These are phyloP conservation scores for Todus mexicanus DNA, from an alignment of 2,797 vertebrate species.

Conservation along the genomic window DNA sequence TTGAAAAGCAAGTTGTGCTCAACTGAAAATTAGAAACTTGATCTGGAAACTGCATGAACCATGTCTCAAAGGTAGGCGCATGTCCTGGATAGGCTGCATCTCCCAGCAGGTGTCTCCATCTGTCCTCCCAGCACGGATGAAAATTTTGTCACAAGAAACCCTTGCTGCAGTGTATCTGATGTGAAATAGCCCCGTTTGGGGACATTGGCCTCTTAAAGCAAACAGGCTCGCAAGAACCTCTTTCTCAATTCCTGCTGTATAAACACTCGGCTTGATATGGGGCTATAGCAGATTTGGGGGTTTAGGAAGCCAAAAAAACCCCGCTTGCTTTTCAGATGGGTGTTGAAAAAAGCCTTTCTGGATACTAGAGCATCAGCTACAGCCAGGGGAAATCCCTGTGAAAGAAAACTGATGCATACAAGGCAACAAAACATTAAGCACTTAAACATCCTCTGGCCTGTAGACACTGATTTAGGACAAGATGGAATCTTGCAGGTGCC, in stretches of 20 bases:
- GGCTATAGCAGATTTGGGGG: neutral
- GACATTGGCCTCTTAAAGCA: neutral
- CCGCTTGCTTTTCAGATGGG: neutral
- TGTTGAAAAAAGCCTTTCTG: neutral
- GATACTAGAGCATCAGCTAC: neutral
- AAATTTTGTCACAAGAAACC: neutral
- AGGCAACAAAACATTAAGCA: neutral
- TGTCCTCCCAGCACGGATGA: neutral
- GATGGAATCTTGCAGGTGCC: neutral
- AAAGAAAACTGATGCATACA: neutral
- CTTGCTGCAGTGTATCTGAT: rapidly evolving
- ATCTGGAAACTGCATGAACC: neutral
- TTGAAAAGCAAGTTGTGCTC: neutral
- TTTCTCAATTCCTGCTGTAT: neutral
- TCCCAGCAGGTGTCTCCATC: neutral
- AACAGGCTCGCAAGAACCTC: neutral
- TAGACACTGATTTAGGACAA: neutral
- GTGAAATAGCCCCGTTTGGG: neutral
- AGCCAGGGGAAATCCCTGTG: neutral
- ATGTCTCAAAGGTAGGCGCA: neutral
- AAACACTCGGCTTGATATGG: neutral
- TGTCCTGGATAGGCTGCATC: neutral
- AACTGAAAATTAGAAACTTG: neutral
- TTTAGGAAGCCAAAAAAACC: neutral
- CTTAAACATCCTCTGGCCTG: neutral